A percentile compares a stretch with the other conserved stretches of the same genome.
phyloP scores from a whole-genome alignment of 2,113 vertebrate species.

The Microtus richardsoni region DNA sequence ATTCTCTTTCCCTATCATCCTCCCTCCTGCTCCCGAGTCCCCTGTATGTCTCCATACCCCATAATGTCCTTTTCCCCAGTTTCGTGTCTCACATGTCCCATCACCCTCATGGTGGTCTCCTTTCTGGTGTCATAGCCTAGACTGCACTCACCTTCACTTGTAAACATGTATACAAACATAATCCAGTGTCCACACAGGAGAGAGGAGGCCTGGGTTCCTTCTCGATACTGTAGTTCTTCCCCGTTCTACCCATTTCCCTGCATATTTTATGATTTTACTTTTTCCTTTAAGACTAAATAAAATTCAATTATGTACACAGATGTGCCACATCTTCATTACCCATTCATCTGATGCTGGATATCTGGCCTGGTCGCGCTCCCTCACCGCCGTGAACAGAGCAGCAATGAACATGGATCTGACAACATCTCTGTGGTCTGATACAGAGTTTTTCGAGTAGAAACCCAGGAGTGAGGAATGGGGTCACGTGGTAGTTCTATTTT shows the following conservation, averaged over 20 bases:
- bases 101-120: too few relatives aligned
- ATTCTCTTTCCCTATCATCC: neutral
- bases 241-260: neutral
- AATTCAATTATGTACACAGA: neutral
- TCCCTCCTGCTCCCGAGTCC: neutral
- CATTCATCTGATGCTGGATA: neutral
- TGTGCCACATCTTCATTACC: neutral
- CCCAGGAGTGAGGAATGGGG: neutral
- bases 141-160: neutral
- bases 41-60: neutral
- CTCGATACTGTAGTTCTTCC: neutral
- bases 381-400: neutral
- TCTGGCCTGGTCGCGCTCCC: neutral
- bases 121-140: neutral
- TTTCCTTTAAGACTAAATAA: neutral
- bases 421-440: neutral
- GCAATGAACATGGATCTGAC: neutral
- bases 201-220: neutral
- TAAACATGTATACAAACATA: neutral
- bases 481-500: neutral
- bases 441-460: neutral
- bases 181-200: neutral
- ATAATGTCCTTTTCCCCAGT: neutral
- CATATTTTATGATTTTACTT: neutral
- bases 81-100: too few relatives aligned